Conservation (phyloP, 1,140 invertebrate genomes). For the Pristionchus pacificus region DNA sequence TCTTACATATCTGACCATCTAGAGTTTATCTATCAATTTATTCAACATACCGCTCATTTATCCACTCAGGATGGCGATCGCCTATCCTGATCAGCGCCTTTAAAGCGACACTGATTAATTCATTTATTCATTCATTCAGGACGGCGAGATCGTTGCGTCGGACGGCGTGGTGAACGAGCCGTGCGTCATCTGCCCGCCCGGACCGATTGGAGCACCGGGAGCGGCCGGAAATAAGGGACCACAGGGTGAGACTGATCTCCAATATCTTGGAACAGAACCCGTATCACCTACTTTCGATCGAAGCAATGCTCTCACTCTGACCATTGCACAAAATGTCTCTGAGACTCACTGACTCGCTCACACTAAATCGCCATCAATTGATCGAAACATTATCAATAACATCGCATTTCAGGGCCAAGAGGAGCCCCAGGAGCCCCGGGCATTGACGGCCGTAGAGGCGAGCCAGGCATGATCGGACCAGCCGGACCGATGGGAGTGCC, state of each 20-base stretch:
- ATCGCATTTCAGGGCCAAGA: slow-evolving; percentile 23
- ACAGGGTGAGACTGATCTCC: too few species aligned
- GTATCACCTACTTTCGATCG: too few species aligned
- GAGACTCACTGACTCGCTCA: too few species aligned
- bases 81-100: too few species aligned
- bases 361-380: neutral
- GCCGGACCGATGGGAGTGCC: slow-evolving; percentile 33
- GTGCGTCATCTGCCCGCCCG: slow-evolving; percentile 42
- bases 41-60: too few species aligned
- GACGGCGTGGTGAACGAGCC: slow-evolving; percentile 35
- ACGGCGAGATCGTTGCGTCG: slow-evolving; percentile 24
- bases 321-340: too few species aligned
- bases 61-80: too few species aligned
- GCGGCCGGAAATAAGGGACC: slow-evolving; percentile 38
- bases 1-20: too few species aligned
- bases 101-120: too few species aligned
- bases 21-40: too few species aligned
- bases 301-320: too few species aligned
- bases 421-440: slow-evolving; percentile 36
- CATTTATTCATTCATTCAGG: slow-evolving; percentile 1
- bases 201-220: slow-evolving; percentile 32
- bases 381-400: neutral
- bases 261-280: too few species aligned
- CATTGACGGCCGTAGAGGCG: slow-evolving; percentile 34
- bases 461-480: slow-evolving; percentile 37